Evolutionary conservation across 2,888 invertebrate species (phyloP).

Genomic region (Tupiocoris notatus): DNA sequence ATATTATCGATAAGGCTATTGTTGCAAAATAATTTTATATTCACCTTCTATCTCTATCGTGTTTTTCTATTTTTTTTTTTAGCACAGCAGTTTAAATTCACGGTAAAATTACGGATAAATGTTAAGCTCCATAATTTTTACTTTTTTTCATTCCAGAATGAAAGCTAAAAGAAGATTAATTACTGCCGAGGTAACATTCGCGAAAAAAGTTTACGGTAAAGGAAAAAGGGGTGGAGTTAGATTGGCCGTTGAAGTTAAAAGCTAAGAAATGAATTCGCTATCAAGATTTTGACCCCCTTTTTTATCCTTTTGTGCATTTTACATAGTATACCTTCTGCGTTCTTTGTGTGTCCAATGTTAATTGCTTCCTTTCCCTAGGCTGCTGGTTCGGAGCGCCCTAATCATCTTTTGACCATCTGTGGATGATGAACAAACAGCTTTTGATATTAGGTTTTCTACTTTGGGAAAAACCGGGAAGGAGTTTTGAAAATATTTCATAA

Average conservation of each 20-base stretch:
- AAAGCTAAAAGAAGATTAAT: not conserved
- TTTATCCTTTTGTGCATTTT: not conserved
- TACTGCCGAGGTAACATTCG: not conserved
- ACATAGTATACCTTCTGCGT: not conserved
- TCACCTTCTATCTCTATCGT: too few species aligned
- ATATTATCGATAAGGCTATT: too few species aligned
- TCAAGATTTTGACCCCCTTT: not conserved
- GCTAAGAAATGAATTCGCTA: not conserved
- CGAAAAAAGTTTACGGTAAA: not conserved
- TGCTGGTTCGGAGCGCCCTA: not conserved
- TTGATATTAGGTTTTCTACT: not conserved
- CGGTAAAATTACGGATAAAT: too few species aligned
- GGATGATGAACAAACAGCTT: not conserved
- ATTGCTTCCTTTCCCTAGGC: not conserved
- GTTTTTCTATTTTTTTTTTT: too few species aligned
- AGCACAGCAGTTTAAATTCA: too few species aligned
- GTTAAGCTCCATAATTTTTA: too few species aligned
- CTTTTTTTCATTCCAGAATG: not conserved
- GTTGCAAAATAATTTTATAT: too few species aligned
- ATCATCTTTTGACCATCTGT: not conserved
- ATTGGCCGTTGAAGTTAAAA: not conserved
- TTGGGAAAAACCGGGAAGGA: not conserved
- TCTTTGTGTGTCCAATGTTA: not conserved
- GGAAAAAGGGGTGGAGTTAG: not conserved
- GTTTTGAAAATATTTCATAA: not conserved